A percentile compares a stretch with the other conserved stretches of the same genome.
These are phyloP conservation scores for Limnothrissa miodon DNA, from an alignment of 2,113 vertebrate species.

Conservation along the genomic window DNA sequence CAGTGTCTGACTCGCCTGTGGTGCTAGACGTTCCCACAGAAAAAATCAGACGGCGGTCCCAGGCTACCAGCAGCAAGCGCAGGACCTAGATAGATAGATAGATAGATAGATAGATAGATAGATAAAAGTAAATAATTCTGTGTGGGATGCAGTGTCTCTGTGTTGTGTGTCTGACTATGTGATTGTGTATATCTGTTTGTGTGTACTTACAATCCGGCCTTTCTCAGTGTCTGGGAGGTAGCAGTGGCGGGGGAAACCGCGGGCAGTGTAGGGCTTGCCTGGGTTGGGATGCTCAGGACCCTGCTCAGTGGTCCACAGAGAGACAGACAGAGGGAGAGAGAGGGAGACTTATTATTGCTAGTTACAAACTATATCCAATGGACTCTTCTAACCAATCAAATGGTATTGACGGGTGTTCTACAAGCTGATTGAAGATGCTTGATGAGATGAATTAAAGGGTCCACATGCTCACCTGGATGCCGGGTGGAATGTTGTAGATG, in stretches of 20 bases:
- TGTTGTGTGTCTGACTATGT: neutral
- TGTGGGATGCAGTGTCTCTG: neutral
- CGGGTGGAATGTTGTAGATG: constrained; percentile 95
- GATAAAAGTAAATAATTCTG: neutral
- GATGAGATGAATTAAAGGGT: neutral
- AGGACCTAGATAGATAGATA: constrained; percentile 73
- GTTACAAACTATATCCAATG: too few relatives aligned
- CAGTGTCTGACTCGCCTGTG: constrained; percentile 89
- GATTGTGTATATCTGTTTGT: neutral
- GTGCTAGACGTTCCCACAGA: constrained; percentile 93
- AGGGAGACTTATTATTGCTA: neutral
- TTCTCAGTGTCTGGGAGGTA: constrained; percentile 96
- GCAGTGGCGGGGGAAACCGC: constrained; percentile 94
- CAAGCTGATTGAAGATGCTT: too few relatives aligned
- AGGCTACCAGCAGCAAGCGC: constrained; percentile 87
- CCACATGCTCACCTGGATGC: constrained; percentile 83
- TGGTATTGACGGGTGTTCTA: too few relatives aligned
- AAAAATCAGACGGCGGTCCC: constrained; percentile 92
- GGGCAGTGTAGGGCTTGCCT: constrained; percentile 92
- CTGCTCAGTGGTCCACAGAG: constrained; percentile 59
- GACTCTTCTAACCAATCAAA: too few relatives aligned
- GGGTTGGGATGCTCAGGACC: constrained; percentile 93
- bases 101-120: neutral
- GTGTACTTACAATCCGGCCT: constrained; percentile 84
- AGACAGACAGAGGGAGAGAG: neutral